phyloP scores from a whole-genome alignment of 2,113 vertebrate genomes.

The Cyanoderma ruficeps region DNA sequence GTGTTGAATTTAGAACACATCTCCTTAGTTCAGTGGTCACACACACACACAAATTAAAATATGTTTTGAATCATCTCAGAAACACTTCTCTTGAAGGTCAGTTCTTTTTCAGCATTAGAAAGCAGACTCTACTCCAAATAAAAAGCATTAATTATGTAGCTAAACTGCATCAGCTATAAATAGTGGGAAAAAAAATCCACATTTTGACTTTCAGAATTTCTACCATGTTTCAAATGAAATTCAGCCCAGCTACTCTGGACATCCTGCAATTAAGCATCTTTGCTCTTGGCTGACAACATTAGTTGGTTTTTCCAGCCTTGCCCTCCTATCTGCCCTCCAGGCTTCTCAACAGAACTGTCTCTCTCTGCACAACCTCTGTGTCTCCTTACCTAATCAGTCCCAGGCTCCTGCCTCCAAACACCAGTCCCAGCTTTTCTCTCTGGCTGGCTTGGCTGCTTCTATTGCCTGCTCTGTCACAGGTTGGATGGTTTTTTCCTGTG shows the following conservation, averaged over 20 bases:
- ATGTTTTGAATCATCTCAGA: neutral
- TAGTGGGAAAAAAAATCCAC: neutral
- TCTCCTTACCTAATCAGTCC: constrained; percentile 23
- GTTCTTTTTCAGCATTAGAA: neutral
- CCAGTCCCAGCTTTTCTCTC: neutral
- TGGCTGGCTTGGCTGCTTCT: neutral
- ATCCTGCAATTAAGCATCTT: neutral
- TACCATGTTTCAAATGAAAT: neutral
- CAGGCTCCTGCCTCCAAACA: neutral
- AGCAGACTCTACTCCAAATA: neutral
- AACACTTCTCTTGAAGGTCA: neutral
- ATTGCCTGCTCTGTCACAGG: neutral
- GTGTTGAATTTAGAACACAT: neutral
- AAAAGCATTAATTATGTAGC: neutral
- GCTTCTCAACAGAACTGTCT: neutral
- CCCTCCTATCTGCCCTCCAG: neutral
- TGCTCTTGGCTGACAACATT: neutral
- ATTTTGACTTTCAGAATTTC: neutral
- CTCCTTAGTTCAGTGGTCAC: neutral
- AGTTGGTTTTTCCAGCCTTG: neutral
- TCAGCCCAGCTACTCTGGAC: neutral
- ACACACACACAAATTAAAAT: neutral
- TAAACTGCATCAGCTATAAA: neutral
- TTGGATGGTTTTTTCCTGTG: neutral
- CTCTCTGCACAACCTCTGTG: constrained; percentile 3